phyloP scores from a whole-genome alignment of 2,797 vertebrate species.

The Anas acuta region DNA sequence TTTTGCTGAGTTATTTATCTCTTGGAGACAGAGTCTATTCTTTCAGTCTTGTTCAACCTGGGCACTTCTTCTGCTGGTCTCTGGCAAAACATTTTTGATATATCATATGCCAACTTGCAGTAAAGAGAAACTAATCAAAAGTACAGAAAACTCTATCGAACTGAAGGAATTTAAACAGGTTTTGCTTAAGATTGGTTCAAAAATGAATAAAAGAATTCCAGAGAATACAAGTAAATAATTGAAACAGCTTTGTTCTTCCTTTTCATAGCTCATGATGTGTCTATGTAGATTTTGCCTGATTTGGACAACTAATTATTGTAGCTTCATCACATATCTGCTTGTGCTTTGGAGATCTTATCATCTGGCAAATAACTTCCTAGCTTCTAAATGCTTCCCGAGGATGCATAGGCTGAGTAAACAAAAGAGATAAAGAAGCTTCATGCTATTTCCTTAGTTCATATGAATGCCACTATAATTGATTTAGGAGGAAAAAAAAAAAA shows the following conservation, averaged over 20 bases:
- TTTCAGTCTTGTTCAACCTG: not conserved
- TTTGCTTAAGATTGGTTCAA: not conserved
- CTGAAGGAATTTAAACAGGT: not conserved
- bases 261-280: not conserved
- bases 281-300: not conserved
- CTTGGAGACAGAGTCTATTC: not conserved
- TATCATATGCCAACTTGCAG: not conserved
- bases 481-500: slow-evolving; percentile 25
- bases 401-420: slow-evolving; percentile 35
- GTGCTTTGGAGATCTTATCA: not conserved
- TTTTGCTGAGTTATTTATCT: not conserved
- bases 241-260: not conserved
- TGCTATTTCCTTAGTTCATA: slow-evolving; percentile 45
- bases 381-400: slow-evolving; percentile 50
- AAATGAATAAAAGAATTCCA: not conserved
- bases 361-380: not conserved
- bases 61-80: not conserved
- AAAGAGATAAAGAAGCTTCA: slow-evolving; percentile 43
- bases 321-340: not conserved
- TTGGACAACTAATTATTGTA: not conserved
- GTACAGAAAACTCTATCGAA: not conserved
- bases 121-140: not conserved
- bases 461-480: slow-evolving; percentile 70
- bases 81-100: not conserved
- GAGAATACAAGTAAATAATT: not conserved